These are phyloP conservation scores for Melanotaenia duboulayi DNA, from an alignment of 2,113 vertebrate genomes.

Conservation along the genomic window DNA sequence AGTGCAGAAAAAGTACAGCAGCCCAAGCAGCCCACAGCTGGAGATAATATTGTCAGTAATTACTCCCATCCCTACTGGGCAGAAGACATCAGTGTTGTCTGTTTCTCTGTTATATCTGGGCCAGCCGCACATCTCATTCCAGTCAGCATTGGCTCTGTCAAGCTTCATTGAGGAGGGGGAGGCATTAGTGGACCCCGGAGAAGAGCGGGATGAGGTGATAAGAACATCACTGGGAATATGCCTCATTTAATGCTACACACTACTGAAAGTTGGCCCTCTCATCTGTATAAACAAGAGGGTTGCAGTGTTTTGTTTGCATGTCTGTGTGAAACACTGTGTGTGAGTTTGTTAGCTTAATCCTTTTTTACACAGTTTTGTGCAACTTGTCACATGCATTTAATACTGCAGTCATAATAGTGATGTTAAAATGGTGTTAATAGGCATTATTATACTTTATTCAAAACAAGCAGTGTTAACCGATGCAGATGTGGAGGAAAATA, in stretches of 20 bases:
- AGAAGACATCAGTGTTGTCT: conserved; percentile 67
- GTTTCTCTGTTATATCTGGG: conserved; percentile 74
- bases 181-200: conserved; percentile 70
- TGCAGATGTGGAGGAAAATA: conserved; percentile 10
- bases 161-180: conserved; percentile 53
- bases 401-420: background rate
- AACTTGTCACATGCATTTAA: background rate
- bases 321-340: background rate
- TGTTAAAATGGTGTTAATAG: conserved; percentile 9
- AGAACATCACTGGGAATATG: conserved; percentile 63
- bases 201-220: conserved; percentile 72
- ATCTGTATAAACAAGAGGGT: conserved; percentile 54
- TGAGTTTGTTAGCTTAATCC: conserved; percentile 14
- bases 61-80: conserved; percentile 72
- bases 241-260: conserved; percentile 61
- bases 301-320: conserved; percentile 22
- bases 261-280: conserved; percentile 47
- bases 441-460: conserved; percentile 4
- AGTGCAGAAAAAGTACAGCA: conserved; percentile 40
- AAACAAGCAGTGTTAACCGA: conserved; percentile 23
- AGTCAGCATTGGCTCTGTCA: conserved; percentile 61
- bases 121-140: conserved; percentile 69
- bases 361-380: conserved; percentile 14
- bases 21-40: conserved; percentile 62
- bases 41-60: conserved; percentile 77